Evolutionary conservation across 2,888 invertebrate genomes (phyloP), one percentile per base, ranked within the genome.

Genomic region (Hirtodrosophila alboralis): DNA sequence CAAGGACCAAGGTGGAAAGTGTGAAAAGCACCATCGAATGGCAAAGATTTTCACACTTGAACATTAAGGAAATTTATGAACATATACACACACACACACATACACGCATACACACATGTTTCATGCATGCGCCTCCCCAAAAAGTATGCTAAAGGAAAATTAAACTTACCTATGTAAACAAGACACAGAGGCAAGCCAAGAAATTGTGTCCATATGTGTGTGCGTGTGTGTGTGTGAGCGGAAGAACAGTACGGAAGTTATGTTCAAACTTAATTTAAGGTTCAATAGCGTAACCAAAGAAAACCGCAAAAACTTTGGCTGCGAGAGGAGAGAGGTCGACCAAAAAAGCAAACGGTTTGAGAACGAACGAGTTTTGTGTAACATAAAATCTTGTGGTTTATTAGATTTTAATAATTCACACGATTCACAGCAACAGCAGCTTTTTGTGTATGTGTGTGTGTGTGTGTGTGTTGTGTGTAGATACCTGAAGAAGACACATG

Each of bases 381-480:
- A 80, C 81, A 88, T 85, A 88, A 88, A 88, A 88, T 89, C 84
- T 86, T 88, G 88, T 88, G 89, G 88, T 89, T 88, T 88, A 88
- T 88, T 88, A 89, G 88, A 88, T 88, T 89, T 88, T 88, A 88
- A 88, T 88, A 88, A 88, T 88, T 88, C 88, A 88, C 89, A 88
- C 86, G 87, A 78, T 74, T 83, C 68, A 59, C 44, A 51, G 21
- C 44, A 51, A 16, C 44, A 60, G 37, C 44, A 12, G 18, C 41
- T 13, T 44, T 40, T 10, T 41, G 26, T 56, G 53, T 36, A 31
- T 40, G 27, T 41, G 36, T 37, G 40, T 12, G 23, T 33, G 53
- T 38, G 44, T 37, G 27, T 44, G 33, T 47, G 44, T 37, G 26
- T 38, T 53, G 52, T 51, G 41, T 37, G 38, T 47, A 56, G 49